phyloP scores from a whole-genome alignment of 2,888 invertebrate genomes.

The Cordilura impudica region DNA sequence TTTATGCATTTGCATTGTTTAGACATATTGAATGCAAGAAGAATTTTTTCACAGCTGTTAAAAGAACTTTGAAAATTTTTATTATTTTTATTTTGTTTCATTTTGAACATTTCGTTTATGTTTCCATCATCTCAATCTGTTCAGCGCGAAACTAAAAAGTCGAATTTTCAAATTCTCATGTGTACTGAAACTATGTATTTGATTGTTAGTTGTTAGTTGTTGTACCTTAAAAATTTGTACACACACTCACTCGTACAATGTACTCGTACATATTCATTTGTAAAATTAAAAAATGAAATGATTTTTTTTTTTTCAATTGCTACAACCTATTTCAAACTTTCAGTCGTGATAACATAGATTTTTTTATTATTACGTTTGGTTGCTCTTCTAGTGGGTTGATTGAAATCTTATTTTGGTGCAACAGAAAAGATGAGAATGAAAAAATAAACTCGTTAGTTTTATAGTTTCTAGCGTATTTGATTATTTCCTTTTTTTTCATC shows the following conservation, averaged over 20 bases:
- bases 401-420: constrained; percentile 38
- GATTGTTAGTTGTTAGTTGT: too few species aligned
- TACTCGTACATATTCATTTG: constrained; percentile 21
- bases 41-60: not conserved
- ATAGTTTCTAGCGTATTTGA: not conserved
- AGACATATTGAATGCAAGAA: too few species aligned
- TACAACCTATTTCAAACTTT: not conserved
- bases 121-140: not conserved
- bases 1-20: too few species aligned
- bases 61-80: not conserved
- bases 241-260: not conserved
- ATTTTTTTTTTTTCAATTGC: not conserved
- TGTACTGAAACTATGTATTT: too few species aligned
- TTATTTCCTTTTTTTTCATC: not conserved
- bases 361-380: too few species aligned
- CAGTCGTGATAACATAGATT: constrained; percentile 33
- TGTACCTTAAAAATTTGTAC: not conserved
- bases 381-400: constrained; percentile 12
- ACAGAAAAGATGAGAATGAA: not conserved
- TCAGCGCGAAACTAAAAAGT: constrained; percentile 14
- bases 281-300: constrained; percentile 23
- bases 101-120: not conserved
- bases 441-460: constrained; percentile 27
- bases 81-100: constrained; percentile 13
- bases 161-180: constrained; percentile 6